A percentile compares a stretch with the other conserved stretches of the same genome.
Conservation (phyloP, 2,888 invertebrate species). For the Ophion obscuratus region DNA sequence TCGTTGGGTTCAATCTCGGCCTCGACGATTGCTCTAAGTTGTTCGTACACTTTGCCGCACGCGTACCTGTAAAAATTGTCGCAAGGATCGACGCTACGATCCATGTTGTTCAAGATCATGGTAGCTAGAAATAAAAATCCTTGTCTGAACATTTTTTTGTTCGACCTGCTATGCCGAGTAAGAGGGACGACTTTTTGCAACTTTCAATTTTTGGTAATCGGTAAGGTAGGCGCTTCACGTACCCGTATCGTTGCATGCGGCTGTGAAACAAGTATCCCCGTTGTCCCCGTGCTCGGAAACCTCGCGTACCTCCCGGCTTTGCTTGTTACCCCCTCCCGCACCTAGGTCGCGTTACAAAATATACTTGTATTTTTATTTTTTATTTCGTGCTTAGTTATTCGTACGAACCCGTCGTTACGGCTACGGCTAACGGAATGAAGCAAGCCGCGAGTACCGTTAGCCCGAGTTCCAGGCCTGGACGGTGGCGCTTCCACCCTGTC, state of each 20-base stretch:
- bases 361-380: not conserved
- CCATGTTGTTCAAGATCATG: slow-evolving; percentile 89
- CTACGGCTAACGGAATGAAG: slow-evolving; percentile 87
- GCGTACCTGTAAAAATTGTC: slow-evolving; percentile 93
- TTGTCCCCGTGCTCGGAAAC: slow-evolving; percentile 76
- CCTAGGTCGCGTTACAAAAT: slow-evolving; percentile 59
- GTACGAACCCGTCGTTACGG: slow-evolving; percentile 76
- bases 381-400: no score
- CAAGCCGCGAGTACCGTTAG: slow-evolving; percentile 88
- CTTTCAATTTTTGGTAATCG: no score
- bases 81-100: slow-evolving; percentile 90
- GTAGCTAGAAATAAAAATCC: slow-evolving; percentile 85
- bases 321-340: slow-evolving; percentile 70
- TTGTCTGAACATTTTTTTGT: not conserved
- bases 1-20: slow-evolving; percentile 86
- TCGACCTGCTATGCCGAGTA: no score
- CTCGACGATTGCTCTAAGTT: slow-evolving; percentile 89
- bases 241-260: slow-evolving; percentile 93
- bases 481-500: slow-evolving; percentile 92
- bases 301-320: slow-evolving; percentile 65
- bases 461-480: slow-evolving; percentile 86
- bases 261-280: slow-evolving; percentile 88
- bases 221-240: slow-evolving; percentile 66
- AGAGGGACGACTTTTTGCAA: no score
- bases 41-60: slow-evolving; percentile 91